Base-by-base conservation (phyloP, 1,140 invertebrate species). In the Goniozus legneri region DNA sequence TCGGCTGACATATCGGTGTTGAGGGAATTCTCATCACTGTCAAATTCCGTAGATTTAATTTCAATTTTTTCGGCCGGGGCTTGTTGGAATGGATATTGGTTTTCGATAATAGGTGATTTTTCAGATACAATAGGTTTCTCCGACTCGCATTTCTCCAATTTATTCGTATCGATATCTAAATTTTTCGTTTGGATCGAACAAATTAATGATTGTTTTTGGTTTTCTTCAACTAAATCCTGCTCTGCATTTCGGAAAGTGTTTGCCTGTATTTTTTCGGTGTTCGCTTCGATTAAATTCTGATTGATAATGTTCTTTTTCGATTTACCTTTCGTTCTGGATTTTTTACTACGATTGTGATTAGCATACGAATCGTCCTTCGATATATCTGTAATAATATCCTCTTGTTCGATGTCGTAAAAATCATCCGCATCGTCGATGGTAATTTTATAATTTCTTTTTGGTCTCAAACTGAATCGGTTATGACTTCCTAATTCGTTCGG, bases 11-110 rank as follows among this genome's bases (percentile, higher is more conserved):
- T 62, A 20, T 60, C 57, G 0, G 58, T 64, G 6, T 61, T 39
- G 4, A 57, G 19, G 0, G 56, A 66, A 52, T 64, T 60, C 19
- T 71, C 67, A 20, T 65, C 64, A n/a, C 58, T 65, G 7, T 67
- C 59, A 8, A 67, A 66, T 27, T 66, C 58, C 0, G 48, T 50
- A 0, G 10, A 6, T 27, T 27, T 27, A 4, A 27, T 27, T 27
- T 10, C 10, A 27, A 10, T 27, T 27, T 27, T 10, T 4, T 27
- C 10, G 4, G 4, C 24, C 24, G 10, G 24, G 10, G 24, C 10
- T 27, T 27, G 4, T 27, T 27, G 4, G 24, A 27, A 27, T 10
- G 24, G 4, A 4, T 27, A 6, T 10, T 19, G 27, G 10, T 53
- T 56, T 1, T 55, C 44, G 0, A 24, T 21, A 27, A n/a, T n/a